phyloP scores from a whole-genome alignment of 2,797 vertebrate genomes.

The Carcharodon carcharias region DNA sequence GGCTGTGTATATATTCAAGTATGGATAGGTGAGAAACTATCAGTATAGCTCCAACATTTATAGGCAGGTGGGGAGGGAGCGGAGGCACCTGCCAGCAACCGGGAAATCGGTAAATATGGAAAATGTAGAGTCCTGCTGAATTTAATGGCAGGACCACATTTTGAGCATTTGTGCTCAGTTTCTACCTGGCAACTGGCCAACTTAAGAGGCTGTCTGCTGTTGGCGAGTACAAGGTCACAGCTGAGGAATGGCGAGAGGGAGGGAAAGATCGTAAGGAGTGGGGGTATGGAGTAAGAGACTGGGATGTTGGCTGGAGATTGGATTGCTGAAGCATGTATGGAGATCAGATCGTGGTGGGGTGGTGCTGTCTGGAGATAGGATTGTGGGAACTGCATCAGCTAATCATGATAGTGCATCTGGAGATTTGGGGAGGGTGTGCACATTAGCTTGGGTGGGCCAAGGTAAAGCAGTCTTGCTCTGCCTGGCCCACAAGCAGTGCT shows the following conservation, averaged over 20 bases:
- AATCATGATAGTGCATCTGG: neutral
- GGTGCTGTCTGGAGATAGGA: neutral
- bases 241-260: too few relatives aligned
- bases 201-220: too few relatives aligned
- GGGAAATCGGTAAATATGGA: too few relatives aligned
- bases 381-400: neutral
- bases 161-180: too few relatives aligned
- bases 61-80: neutral
- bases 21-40: neutral
- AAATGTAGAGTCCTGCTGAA: too few relatives aligned
- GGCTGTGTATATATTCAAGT: neutral
- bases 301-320: neutral
- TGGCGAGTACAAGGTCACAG: too few relatives aligned
- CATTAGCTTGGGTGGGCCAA: neutral
- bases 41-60: neutral
- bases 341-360: neutral
- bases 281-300: too few relatives aligned
- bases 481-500: neutral
- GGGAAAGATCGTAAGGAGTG: too few relatives aligned
- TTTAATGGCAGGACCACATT: too few relatives aligned
- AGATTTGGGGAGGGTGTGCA: neutral
- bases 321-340: neutral
- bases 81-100: too few relatives aligned
- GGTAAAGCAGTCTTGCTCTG: neutral
- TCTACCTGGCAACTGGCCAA: too few relatives aligned